A percentile compares a stretch with the other conserved stretches of the same genome.
Evolutionary conservation across 1,140 invertebrate species (phyloP).

Genomic region (Vollenhovia emeryi): DNA sequence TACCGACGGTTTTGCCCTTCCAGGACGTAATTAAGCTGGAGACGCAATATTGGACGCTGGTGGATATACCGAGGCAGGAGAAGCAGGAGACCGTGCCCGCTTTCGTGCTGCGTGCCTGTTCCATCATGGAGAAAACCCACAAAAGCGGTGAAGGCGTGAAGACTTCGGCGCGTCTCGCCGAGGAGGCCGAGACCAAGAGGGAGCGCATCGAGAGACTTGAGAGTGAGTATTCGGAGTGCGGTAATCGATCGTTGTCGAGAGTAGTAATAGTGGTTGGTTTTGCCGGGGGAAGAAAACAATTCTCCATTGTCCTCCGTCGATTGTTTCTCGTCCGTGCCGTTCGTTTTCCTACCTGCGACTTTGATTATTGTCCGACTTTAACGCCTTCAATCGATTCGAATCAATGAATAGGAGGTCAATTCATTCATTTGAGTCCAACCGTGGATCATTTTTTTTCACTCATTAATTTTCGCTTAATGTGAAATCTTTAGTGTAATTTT

Average conservation of each 20-base stretch:
- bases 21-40: conserved; percentile 96
- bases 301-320: conserved; percentile 21
- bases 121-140: conserved; percentile 96
- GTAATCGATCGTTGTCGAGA: background rate
- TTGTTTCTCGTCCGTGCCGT: background rate
- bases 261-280: conserved; percentile 5
- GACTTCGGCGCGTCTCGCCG: conserved; percentile 92
- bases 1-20: conserved; percentile 69
- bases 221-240: conserved; percentile 86
- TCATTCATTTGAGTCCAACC: background rate
- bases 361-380: conserved; percentile 10
- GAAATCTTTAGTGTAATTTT: background rate
- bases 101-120: conserved; percentile 95
- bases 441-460: background rate
- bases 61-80: conserved; percentile 95
- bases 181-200: conserved; percentile 92
- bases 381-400: background rate
- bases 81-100: conserved; percentile 96
- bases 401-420: background rate
- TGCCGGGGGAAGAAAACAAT: conserved; percentile 1
- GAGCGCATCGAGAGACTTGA: conserved; percentile 94
- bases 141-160: conserved; percentile 95
- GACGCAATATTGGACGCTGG: conserved; percentile 96
- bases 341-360: background rate
- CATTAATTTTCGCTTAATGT: background rate